Percentiles rank a stretch among this genome's conserved stretches.
These are phyloP conservation scores for Cochlearius cochlearius DNA, from an alignment of 2,113 vertebrate genomes.

Conservation along the genomic window DNA sequence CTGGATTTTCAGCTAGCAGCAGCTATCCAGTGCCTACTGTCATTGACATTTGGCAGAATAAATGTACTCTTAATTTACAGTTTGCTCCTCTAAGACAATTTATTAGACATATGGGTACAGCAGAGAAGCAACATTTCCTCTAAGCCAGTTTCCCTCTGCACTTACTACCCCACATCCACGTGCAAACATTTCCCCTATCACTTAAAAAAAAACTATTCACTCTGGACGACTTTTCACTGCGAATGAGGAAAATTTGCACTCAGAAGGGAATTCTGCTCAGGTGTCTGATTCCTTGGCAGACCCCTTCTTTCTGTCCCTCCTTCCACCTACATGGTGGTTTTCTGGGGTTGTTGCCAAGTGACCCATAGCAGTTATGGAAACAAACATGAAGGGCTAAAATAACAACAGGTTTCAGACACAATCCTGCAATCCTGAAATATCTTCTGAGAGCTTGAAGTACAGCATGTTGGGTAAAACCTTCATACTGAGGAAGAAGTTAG, in stretches of 20 bases:
- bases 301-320: not conserved
- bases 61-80: not conserved
- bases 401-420: constrained; percentile 3
- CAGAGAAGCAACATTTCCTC: not conserved
- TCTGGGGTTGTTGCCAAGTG: not conserved
- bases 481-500: not conserved
- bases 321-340: not conserved
- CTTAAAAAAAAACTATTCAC: not conserved
- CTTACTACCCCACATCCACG: not conserved
- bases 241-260: not conserved
- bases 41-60: not conserved
- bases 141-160: not conserved
- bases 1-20: not conserved
- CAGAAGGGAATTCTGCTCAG: not conserved
- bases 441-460: not conserved
- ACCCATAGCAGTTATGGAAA: not conserved
- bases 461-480: not conserved
- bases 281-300: not conserved
- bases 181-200: not conserved
- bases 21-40: not conserved
- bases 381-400: constrained; percentile 8
- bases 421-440: not conserved
- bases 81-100: not conserved
- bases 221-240: not conserved
- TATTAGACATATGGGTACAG: not conserved